These are phyloP conservation scores for Leptinotarsa peninsularis DNA, from an alignment of 2,888 invertebrate species.

Conservation along the genomic window DNA sequence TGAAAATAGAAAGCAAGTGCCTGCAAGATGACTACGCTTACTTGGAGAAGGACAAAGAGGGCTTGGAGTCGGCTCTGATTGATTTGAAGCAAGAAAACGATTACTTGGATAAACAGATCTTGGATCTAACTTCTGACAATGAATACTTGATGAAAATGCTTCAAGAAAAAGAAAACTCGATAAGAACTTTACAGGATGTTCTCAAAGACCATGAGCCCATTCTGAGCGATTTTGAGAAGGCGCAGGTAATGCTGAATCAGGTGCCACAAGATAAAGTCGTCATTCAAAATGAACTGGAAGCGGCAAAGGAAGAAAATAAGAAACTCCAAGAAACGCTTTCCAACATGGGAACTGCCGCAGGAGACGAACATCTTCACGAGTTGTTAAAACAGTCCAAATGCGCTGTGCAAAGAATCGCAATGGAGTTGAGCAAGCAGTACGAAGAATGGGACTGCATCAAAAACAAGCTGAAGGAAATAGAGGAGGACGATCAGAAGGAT, in stretches of 20 bases:
- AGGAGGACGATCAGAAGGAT: conserved; percentile 14
- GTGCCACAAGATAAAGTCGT: conserved; percentile 23
- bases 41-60: conserved; percentile 4
- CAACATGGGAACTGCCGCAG: conserved; percentile 36
- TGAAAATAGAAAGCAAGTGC: conserved; percentile 31
- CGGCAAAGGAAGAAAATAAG: conserved; percentile 45
- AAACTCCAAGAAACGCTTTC: conserved; percentile 40
- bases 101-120: conserved; percentile 31
- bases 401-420: conserved; percentile 58
- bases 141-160: conserved; percentile 37
- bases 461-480: conserved; percentile 27
- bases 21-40: conserved; percentile 28
- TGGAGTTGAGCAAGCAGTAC: conserved; percentile 58
- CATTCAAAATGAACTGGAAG: conserved; percentile 44
- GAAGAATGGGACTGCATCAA: conserved; percentile 52
- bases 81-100: conserved; percentile 53
- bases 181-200: conserved; percentile 46
- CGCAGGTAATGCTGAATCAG: conserved; percentile 20
- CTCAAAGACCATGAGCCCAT: conserved; percentile 46
- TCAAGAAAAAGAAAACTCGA: conserved; percentile 46
- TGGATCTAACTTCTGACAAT: conserved; percentile 32
- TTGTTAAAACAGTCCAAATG: conserved; percentile 59
- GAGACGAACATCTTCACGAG: conserved; percentile 56
- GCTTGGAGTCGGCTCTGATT: conserved; percentile 24
- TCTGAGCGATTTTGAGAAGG: conserved; percentile 32